Evolutionary conservation across 2,113 vertebrate species (phyloP), one percentile per base, ranked within the genome.

Genomic region (Rousettus leschenaultii): DNA sequence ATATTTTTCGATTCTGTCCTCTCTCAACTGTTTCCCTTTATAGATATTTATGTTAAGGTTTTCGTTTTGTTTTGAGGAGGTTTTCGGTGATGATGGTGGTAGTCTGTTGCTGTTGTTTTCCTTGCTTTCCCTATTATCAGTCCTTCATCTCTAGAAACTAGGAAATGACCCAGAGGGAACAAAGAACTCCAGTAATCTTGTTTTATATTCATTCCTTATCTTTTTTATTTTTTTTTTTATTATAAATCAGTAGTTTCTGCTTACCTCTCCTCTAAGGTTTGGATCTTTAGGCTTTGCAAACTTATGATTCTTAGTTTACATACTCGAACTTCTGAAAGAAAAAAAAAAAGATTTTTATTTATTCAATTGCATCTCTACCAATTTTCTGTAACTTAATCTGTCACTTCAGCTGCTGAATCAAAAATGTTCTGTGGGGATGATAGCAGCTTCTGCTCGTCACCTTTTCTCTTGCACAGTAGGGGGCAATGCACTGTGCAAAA

Each of bases 361-460:
- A 94, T 65, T 16, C 53, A 92, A 40, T 91, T 94, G 75, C 86
- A 24, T 77, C 38, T 94, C 71, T 53, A 83, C 45, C 92, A 94
- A 70, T 95, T 97, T 97, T 96, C 95, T 94, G 16, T 73, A 95
- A 87, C 59, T 87, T 87, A 82, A 83, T 59, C 61, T 96, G 77
- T 94, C 90, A 90, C 79, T 80, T 96, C 80, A 59, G 35, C 21
- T 45, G 19, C 90, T 43, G 88, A 93, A 26, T 59, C 59, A 86
- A 88, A 90, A 95, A 71, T 53, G 7, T 78, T 95, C 59, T 93
- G 63, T 7, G 11, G 80, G 14, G 68, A 91, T 74, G 78, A 93
- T 30, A 83, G n/a, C 55, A 83, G 71, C 65, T 48, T 78, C 63
- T 83, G 14, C 14, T 90, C 19, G 24, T 68, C 75, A 68, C 26